Percentiles rank a stretch among this genome's conserved stretches.
These are phyloP conservation scores for Syngnathoides biaculeatus DNA, from an alignment of 2,113 vertebrate genomes.

Conservation along the genomic window DNA sequence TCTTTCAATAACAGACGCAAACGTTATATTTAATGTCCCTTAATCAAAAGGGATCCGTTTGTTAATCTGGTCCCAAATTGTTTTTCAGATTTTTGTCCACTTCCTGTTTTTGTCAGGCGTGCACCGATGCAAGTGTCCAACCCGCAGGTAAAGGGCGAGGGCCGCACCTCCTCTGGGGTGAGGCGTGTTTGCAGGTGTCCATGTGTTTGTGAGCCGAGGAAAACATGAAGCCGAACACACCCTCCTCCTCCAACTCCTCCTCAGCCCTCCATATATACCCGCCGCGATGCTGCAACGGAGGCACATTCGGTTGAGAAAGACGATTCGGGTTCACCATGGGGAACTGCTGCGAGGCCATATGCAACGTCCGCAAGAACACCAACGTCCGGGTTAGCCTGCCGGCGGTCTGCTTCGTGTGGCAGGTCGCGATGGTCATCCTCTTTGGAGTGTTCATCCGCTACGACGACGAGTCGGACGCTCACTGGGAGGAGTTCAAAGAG, in stretches of 20 bases:
- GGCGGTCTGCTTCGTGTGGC: conserved; percentile 79
- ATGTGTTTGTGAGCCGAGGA: conserved; percentile 5
- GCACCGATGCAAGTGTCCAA: background rate
- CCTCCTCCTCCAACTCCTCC: conserved; percentile 18
- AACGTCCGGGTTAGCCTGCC: conserved; percentile 83
- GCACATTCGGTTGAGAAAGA: conserved; percentile 13
- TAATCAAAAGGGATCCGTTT: background rate
- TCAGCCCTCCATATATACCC: conserved; percentile 10
- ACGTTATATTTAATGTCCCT: background rate
- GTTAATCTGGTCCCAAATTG: background rate
- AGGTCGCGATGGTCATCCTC: conserved; percentile 84
- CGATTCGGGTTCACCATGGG: conserved; percentile 70
- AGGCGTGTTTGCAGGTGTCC: background rate
- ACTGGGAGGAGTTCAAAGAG: conserved; percentile 67
- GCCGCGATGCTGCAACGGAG: background rate
- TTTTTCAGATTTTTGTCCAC: background rate
- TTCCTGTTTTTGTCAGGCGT: background rate
- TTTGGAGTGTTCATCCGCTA: conserved; percentile 92
- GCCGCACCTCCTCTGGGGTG: conserved; percentile 18
- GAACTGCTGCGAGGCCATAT: conserved; percentile 30
- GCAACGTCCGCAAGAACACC: conserved; percentile 73
- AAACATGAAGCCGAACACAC: conserved; percentile 17
- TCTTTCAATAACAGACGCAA: background rate
- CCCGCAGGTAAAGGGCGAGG: conserved; percentile 17
- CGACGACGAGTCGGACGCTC: conserved; percentile 64